Base-by-base conservation (phyloP, 37 sponge, comb jelly and placozoan species). In the Petrosia ficiformis region DNA sequence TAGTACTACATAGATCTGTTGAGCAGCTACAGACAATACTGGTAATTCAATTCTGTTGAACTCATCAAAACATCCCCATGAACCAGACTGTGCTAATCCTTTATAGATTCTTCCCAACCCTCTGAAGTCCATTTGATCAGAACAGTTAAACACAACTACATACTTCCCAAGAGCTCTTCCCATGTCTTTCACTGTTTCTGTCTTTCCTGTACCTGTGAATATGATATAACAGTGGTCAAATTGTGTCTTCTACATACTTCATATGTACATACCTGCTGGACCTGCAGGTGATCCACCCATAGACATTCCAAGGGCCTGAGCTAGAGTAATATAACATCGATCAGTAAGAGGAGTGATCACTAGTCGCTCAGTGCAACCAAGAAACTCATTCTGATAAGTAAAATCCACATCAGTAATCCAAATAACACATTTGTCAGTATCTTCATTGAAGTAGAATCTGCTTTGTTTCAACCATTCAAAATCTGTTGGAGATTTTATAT, bases 141-240 rank as follows among this genome's bases (percentile, higher is more conserved):
- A 98, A 87, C 99, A 98, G 91, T 98, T 98, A 87, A 98, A 98
- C 68, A 98, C 99, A 40, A 98, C 99, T 43, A 98, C 99, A 54
- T 92, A 98, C 82, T 98, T 98, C 11, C 99, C 99, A 66, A 98
- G 85, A 26, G 93, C 84, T 67, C 83, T 83, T 10, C 99, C 99
- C 99, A 98, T 98, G 87, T 98, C 99, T 79, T 98, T 98, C 30
- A 59, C 59, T 3, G 99, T 95, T 67, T 98, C 99, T 16, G 94
- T 96, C 68, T 92, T 92, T 2, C 93, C 91, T 36, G 90, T 89
- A 4, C 79, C 63, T 61, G 14, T 16, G 16, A 16, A 48, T 19
- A 16, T n/a, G n/a, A n/a, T n/a, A n/a, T n/a, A n/a, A n/a, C n/a
- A n/a, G 16, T 16, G 16, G 54, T 48, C 10, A 48, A 10, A 48